Base-by-base conservation (phyloP, 2,797 vertebrate genomes). In the Parotocinclus haroldoi region DNA sequence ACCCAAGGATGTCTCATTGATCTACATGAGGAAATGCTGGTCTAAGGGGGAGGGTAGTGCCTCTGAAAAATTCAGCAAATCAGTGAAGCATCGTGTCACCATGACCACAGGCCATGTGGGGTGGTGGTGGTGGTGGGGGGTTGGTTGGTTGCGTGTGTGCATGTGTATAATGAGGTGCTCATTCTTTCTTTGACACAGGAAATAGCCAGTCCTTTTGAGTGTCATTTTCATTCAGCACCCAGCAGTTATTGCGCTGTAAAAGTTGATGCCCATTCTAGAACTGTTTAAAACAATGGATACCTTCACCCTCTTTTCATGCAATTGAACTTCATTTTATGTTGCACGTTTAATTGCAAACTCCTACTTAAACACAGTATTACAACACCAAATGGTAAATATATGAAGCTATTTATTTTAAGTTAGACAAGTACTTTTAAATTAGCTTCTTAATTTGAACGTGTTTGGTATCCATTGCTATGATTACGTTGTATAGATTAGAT, bases 1-100 rank as follows among this genome's bases (percentile, higher is more conserved):
- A 75, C 69, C 72, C 69, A 72, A 74, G 71, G 79, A 77, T 71
- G 70, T 79, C 77, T 66, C 68, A 76, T 75, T 77, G 78, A 79
- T 81, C 76, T 68, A 51, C 63, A 61, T 63, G 66, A 74, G 71
- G 76, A 74, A 72, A 65, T 8, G 40, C 69, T 37, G 71, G 69
- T 56, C 62, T 61, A 42, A 58, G 72, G 66, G 77, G 63, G 42
- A 62, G 74, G 57, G 66, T 45, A 64, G 59, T 42, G 40, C 45
- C 52, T 63, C 56, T 44, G 59, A 58, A 52, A 50, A 69, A 74
- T 64, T 66, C 76, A 73, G 71, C 59, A 79, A 77, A 74, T 40
- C 67, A 72, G 72, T 68, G 66, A 73, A 71, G 67, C 66, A 66
- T 76, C 58, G 55, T 66, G 71, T 80, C 75, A 77, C 61, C 72